Percentiles rank a stretch among this genome's conserved stretches.
Conservation (phyloP, 2,113 vertebrate genomes). For the Stegostoma tigrinum region DNA sequence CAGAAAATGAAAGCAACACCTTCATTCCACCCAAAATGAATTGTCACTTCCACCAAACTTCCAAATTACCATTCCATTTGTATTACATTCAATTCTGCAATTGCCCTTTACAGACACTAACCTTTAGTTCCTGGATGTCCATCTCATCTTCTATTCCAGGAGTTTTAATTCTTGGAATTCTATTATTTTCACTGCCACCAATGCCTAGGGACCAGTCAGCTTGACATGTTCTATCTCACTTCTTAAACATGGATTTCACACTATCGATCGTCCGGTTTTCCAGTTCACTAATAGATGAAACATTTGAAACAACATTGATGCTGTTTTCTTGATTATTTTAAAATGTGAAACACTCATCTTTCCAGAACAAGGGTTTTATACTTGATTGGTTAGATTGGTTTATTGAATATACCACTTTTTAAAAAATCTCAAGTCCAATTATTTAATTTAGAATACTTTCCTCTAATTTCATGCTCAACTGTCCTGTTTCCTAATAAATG, state of each 20-base stretch:
- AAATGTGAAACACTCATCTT: background rate
- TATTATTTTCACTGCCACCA: background rate
- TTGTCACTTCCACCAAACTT: background rate
- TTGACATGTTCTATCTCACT: background rate
- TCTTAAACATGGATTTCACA: background rate
- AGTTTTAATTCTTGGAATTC: background rate
- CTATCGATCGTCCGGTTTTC: background rate
- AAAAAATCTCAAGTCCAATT: background rate
- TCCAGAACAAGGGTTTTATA: background rate
- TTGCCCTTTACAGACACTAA: background rate
- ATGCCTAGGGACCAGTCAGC: background rate
- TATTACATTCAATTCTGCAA: background rate
- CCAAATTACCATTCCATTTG: background rate
- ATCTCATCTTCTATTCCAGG: background rate
- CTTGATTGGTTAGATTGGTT: background rate
- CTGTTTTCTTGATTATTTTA: background rate
- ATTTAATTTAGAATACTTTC: background rate
- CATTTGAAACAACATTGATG: background rate
- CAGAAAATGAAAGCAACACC: background rate
- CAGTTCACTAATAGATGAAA: background rate
- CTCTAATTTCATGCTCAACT: background rate
- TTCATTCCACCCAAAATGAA: background rate
- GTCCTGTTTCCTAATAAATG: background rate
- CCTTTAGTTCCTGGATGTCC: background rate
- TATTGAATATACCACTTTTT: background rate